Conservation (phyloP, 2,113 vertebrate species). For the Piaya cayana region DNA sequence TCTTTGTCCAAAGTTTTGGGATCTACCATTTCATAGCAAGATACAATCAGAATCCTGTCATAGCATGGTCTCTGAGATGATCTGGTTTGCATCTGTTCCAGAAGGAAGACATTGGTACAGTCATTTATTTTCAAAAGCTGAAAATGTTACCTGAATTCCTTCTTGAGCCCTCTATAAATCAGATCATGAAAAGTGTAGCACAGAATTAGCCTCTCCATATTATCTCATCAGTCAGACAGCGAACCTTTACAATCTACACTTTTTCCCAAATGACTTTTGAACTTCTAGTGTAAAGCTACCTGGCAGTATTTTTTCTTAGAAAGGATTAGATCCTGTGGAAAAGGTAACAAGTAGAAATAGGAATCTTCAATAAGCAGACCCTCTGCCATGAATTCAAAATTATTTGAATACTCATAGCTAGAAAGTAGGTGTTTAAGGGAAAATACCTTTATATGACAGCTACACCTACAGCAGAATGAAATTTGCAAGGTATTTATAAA, state of each 20-base stretch:
- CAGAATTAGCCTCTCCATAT: neutral
- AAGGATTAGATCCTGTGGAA: neutral
- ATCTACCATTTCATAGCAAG: neutral
- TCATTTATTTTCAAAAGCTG: neutral
- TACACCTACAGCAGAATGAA: neutral
- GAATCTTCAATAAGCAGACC: neutral
- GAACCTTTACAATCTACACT: neutral
- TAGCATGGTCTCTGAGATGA: neutral
- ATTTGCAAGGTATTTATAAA: neutral
- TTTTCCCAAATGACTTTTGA: neutral
- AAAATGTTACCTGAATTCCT: neutral
- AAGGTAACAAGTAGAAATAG: neutral
- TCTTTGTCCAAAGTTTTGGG: neutral
- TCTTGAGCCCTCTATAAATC: neutral
- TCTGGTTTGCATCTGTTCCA: neutral
- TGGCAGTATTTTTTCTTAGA: neutral
- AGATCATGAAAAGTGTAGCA: neutral
- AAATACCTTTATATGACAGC: neutral
- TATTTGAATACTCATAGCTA: neutral
- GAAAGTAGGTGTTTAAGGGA: neutral
- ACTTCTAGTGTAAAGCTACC: neutral
- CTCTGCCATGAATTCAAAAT: neutral
- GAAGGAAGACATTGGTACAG: neutral
- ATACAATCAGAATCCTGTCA: neutral
- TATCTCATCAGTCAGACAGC: neutral